Conservation (phyloP, 2,888 invertebrate genomes). For the Meteorus cinctellus region DNA sequence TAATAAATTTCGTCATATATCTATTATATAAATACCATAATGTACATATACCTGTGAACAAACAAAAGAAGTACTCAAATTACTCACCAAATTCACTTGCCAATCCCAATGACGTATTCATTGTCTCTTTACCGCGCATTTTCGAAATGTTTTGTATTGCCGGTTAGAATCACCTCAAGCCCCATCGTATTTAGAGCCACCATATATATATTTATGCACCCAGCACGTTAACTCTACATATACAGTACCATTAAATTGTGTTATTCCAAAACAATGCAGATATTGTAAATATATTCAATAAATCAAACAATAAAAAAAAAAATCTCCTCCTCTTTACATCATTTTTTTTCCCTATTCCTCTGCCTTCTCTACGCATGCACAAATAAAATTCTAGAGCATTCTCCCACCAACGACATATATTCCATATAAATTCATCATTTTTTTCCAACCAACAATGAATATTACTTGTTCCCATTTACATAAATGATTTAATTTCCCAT, state of each 20-base stretch:
- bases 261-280: background rate
- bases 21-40: conserved; percentile 6
- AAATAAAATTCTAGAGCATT: conserved; percentile 9
- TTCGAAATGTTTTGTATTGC: conserved; percentile 41
- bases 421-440: background rate
- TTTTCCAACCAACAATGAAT: background rate
- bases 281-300: background rate
- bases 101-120: conserved; percentile 48
- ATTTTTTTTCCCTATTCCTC: background rate
- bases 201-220: background rate
- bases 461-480: too few species aligned
- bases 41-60: background rate
- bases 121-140: conserved; percentile 54
- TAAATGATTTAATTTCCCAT: too few species aligned
- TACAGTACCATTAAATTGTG: background rate
- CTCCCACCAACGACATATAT: background rate
- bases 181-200: conserved; percentile 15
- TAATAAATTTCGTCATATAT: too few species aligned
- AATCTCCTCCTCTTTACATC: background rate
- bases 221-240: conserved; percentile 5
- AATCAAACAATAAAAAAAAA: background rate
- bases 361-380: conserved; percentile 9
- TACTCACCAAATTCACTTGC: conserved; percentile 51
- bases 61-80: conserved; percentile 40
- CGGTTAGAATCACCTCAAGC: conserved; percentile 18